These are phyloP conservation scores for Astyanax mexicanus DNA, from an alignment of 2,797 vertebrate species.

Conservation along the genomic window DNA sequence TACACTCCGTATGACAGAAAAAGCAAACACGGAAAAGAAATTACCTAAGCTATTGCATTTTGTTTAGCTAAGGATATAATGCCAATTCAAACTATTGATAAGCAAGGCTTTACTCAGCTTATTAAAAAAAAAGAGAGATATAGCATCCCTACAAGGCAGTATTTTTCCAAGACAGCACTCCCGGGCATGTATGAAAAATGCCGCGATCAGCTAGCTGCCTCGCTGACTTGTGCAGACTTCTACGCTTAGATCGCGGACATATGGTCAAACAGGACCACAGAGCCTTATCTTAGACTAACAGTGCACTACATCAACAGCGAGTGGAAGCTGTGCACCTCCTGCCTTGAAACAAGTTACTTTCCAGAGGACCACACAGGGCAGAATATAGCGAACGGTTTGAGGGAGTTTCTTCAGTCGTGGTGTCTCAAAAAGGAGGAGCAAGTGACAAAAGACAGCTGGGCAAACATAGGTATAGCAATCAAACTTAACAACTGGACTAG, in stretches of 20 bases:
- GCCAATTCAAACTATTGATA: background rate
- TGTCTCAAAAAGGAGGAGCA: too few relatives aligned
- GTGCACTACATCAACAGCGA: too few relatives aligned
- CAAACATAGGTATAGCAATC: constrained; percentile 21
- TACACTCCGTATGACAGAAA: background rate
- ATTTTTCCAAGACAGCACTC: constrained; percentile 8
- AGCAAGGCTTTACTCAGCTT: background rate
- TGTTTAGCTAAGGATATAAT: constrained; percentile 15
- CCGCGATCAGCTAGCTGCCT: background rate
- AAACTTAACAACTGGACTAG: constrained; percentile 27
- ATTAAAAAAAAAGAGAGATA: background rate
- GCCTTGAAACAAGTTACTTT: background rate
- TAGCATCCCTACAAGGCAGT: background rate
- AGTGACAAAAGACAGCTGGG: too few relatives aligned
- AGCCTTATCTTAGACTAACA: too few relatives aligned
- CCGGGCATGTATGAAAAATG: background rate
- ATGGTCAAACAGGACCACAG: background rate
- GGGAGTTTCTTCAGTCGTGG: too few relatives aligned
- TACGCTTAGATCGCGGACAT: background rate
- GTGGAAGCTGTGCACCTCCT: background rate
- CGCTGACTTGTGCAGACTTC: background rate
- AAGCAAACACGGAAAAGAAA: background rate
- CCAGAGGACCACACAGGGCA: background rate
- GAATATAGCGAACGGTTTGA: too few relatives aligned
- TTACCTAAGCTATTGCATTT: background rate